Conservation (phyloP, 1,140 invertebrate genomes). For the Drosophila nigrodunni region DNA sequence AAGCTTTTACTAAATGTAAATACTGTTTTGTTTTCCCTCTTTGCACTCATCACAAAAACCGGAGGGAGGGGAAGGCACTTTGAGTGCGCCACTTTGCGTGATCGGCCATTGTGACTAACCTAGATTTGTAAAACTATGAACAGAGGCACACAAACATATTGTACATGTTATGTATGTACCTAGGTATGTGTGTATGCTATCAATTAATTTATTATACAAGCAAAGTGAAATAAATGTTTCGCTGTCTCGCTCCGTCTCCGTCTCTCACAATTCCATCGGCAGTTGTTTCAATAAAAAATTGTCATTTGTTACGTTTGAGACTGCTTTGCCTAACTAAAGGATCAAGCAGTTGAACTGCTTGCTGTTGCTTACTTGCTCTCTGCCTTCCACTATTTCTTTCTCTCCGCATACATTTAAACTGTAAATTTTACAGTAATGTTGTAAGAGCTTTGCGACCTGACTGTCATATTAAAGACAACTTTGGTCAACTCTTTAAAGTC, state of each 20-base stretch:
- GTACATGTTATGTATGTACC: background rate
- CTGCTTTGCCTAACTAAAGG: conserved; percentile 19
- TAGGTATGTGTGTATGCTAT: conserved; percentile 17
- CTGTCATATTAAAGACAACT: conserved; percentile 46
- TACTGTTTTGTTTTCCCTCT: background rate
- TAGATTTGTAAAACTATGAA: conserved; percentile 9
- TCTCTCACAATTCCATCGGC: conserved; percentile 1
- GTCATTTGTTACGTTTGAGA: background rate
- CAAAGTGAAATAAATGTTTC: conserved; percentile 11
- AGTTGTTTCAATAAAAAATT: conserved; percentile 32
- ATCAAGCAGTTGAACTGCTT: conserved; percentile 1
- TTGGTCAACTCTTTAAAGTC: conserved; percentile 36
- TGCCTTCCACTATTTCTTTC: conserved; percentile 1
- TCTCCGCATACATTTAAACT: background rate
- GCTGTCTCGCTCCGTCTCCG: background rate
- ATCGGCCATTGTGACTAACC: conserved; percentile 43
- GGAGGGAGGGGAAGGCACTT: background rate
- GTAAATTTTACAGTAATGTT: conserved; percentile 15
- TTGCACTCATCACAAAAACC: background rate
- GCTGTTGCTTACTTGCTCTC: conserved; percentile 1
- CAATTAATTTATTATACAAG: conserved; percentile 34
- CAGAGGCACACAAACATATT: background rate
- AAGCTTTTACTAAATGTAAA: conserved; percentile 6
- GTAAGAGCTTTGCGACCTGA: conserved; percentile 36
- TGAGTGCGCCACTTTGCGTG: conserved; percentile 35